Evolutionary conservation across 2,113 vertebrate species (phyloP).

Genomic region (Burhinus oedicnemus): DNA sequence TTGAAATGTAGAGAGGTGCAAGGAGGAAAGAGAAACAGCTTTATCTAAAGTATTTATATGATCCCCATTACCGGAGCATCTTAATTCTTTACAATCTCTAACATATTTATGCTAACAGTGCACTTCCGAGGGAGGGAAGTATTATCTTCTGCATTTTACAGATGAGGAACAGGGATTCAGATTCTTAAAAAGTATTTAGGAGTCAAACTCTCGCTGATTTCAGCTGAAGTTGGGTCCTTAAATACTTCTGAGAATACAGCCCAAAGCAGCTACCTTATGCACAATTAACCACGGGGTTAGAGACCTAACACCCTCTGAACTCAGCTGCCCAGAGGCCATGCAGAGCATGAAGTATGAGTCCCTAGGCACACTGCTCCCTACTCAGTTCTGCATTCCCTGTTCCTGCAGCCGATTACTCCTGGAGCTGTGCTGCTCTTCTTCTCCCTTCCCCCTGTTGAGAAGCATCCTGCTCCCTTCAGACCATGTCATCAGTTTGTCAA

Average conservation of each 20-base stretch:
- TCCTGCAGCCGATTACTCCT: neutral
- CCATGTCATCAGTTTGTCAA: neutral
- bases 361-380: neutral
- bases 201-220: neutral
- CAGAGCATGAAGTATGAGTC: neutral
- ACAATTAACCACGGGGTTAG: neutral
- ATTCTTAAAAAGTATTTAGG: neutral
- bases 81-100: slow-evolving; percentile 35
- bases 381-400: neutral
- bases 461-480: neutral
- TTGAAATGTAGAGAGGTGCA: slow-evolving; percentile 3
- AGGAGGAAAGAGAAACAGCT: neutral
- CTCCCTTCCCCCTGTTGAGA: neutral
- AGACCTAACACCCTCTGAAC: neutral
- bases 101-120: neutral
- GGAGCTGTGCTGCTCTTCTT: neutral
- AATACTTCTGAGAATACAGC: neutral
- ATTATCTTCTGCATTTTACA: neutral
- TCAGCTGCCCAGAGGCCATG: neutral
- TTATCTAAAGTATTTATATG: neutral
- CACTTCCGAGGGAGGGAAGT: neutral
- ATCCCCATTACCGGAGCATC: neutral
- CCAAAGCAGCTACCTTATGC: neutral
- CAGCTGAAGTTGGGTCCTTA: neutral
- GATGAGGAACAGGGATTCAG: neutral